phyloP scores from a whole-genome alignment of 2,797 vertebrate species.

The Tokudaia tokunoshimensis region DNA sequence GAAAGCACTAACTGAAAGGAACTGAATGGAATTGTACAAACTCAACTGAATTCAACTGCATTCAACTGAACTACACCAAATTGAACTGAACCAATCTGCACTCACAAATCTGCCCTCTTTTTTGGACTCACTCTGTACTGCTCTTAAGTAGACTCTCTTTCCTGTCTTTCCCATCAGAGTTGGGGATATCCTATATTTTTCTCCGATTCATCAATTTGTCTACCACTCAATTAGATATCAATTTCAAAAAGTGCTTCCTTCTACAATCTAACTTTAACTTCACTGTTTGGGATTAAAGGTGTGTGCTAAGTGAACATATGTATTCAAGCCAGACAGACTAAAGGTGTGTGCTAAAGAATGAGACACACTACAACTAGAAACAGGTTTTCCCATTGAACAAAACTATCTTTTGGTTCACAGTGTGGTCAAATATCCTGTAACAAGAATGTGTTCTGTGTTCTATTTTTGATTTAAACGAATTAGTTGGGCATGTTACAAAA shows the following conservation, averaged over 20 bases:
- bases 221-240: neutral
- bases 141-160: neutral
- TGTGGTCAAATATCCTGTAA: neutral
- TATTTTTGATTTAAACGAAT: neutral
- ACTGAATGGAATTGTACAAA: neutral
- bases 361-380: neutral
- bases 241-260: neutral
- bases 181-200: neutral
- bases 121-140: neutral
- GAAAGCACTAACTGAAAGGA: neutral
- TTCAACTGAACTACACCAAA: neutral
- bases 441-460: constrained; percentile 64
- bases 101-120: neutral
- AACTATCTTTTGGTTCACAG: neutral
- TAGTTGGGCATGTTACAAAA: neutral
- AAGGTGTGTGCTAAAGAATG: neutral
- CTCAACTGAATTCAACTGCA: neutral
- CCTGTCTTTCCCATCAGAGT: neutral
- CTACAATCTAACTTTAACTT: neutral
- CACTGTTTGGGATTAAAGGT: neutral
- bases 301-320: neutral
- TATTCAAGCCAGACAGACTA: neutral
- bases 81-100: neutral
- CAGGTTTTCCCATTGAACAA: neutral
- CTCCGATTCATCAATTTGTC: neutral